A percentile compares a stretch with the other conserved stretches of the same genome.
These are phyloP conservation scores for Drosophila niveifrons DNA, from an alignment of 2,888 invertebrate species.

Conservation along the genomic window DNA sequence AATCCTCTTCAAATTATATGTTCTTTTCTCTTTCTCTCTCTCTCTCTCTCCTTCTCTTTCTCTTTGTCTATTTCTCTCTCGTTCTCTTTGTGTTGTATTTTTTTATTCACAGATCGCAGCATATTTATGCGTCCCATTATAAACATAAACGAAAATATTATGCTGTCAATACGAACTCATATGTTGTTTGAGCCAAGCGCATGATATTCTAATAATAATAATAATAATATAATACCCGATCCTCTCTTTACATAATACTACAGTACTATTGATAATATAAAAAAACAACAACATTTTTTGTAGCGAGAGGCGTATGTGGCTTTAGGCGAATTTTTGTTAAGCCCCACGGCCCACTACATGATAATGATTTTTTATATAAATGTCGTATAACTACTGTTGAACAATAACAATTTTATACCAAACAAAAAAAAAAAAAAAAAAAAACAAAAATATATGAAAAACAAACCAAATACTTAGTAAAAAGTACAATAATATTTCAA, in stretches of 20 bases:
- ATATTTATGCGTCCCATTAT: conserved; percentile 83
- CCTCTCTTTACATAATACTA: conserved; percentile 3
- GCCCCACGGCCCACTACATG: conserved; percentile 59
- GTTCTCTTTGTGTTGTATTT: conserved; percentile 57
- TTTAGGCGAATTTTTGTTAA: conserved; percentile 63
- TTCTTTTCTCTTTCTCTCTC: conserved; percentile 53
- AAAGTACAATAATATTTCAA: conserved; percentile 55
- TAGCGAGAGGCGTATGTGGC: conserved; percentile 57
- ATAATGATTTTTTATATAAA: conserved; percentile 48
- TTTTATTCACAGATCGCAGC: conserved; percentile 82
- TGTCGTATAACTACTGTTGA: conserved; percentile 59
- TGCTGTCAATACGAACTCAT: conserved; percentile 83
- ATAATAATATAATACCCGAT: conserved; percentile 9
- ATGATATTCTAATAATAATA: conserved; percentile 40
- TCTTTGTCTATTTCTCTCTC: conserved; percentile 38
- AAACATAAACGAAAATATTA: conserved; percentile 83
- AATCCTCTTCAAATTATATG: conserved; percentile 63
- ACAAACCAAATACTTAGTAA: conserved; percentile 50
- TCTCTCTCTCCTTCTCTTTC: conserved; percentile 44
- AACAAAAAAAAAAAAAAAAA: conserved; percentile 26
- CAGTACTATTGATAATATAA: conserved; percentile 1
- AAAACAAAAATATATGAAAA: conserved; percentile 10
- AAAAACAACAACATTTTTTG: conserved; percentile 40
- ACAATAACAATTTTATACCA: conserved; percentile 62
- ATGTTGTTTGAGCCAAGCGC: conserved; percentile 70